phyloP scores from a whole-genome alignment of 2,888 invertebrate species.

The Geotrupes spiniger region DNA sequence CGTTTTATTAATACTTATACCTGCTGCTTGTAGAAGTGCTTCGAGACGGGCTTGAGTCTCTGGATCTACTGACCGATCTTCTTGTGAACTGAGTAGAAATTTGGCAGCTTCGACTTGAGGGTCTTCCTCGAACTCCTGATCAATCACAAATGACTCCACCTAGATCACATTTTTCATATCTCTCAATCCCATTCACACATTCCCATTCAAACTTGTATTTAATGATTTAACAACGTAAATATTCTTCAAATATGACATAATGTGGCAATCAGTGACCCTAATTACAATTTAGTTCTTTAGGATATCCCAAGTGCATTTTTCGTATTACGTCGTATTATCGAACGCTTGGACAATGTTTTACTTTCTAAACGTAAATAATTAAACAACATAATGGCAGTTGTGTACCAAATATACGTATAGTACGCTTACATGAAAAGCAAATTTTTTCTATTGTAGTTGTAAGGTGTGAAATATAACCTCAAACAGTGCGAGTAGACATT shows the following conservation, averaged over 20 bases:
- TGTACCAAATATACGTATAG: no score
- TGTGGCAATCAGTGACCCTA: slow-evolving; percentile 4
- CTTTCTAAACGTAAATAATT: no score
- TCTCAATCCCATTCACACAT: slow-evolving; percentile 19
- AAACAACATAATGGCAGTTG: no score
- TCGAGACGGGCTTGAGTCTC: slow-evolving; percentile 89
- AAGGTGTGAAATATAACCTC: no score
- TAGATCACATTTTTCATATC: slow-evolving; percentile 42
- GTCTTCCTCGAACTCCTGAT: slow-evolving; percentile 65
- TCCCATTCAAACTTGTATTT: slow-evolving; percentile 15
- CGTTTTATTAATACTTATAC: slow-evolving; percentile 46
- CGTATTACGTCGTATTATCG: no score
- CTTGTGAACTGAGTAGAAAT: slow-evolving; percentile 59
- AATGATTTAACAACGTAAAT: no score
- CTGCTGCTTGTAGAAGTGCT: slow-evolving; percentile 91
- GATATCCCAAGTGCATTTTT: no score
- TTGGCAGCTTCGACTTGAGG: slow-evolving; percentile 61
- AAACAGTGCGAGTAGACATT: no score
- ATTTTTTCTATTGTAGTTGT: no score
- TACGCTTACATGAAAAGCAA: no score
- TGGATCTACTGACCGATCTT: slow-evolving; percentile 70
- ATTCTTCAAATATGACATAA: not conserved
- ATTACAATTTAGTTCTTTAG: no score
- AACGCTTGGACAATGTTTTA: no score
- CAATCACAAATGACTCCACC: slow-evolving; percentile 72